Evolutionary conservation across 2,888 invertebrate species (phyloP).

Genomic region (Drosophila suboccidentalis): DNA sequence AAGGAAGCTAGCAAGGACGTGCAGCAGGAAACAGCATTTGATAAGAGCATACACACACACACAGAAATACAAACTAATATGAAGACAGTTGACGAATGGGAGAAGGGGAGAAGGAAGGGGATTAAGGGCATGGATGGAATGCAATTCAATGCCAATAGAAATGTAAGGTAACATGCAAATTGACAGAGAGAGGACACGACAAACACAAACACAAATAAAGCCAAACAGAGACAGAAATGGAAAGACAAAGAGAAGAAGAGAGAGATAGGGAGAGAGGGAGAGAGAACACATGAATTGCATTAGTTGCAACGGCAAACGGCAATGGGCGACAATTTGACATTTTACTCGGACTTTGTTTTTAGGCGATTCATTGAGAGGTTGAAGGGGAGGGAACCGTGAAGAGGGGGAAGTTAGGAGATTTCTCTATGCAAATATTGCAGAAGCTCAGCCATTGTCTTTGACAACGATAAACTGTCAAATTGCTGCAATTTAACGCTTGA

Average conservation of each 20-base stretch:
- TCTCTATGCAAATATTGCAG: conserved; percentile 51
- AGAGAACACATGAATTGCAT: conserved; percentile 73
- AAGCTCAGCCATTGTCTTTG: conserved; percentile 48
- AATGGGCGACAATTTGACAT: conserved; percentile 54
- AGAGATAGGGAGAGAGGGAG: conserved; percentile 10
- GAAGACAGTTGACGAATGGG: not conserved
- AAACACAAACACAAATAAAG: conserved; percentile 65
- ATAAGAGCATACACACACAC: conserved; percentile 48
- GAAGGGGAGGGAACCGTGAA: not conserved
- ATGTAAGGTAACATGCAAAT: conserved; percentile 78
- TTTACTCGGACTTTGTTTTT: conserved; percentile 50
- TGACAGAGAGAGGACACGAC: conserved; percentile 74
- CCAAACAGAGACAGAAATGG: conserved; percentile 28
- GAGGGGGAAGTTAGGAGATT: not conserved
- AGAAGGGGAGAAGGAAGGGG: not conserved
- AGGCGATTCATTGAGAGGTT: not conserved
- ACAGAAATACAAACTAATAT: conserved; percentile 52
- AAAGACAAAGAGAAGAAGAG: not conserved
- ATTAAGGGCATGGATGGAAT: conserved; percentile 26
- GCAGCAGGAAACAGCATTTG: conserved; percentile 69
- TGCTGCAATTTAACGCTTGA: conserved; percentile 82
- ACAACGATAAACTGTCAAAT: conserved; percentile 81
- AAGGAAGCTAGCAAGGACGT: conserved; percentile 71
- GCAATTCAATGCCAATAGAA: conserved; percentile 74
- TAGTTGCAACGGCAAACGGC: conserved; percentile 60